These are phyloP conservation scores for Pseudopodoces humilis DNA, from an alignment of 2,113 vertebrate species.

Conservation along the genomic window DNA sequence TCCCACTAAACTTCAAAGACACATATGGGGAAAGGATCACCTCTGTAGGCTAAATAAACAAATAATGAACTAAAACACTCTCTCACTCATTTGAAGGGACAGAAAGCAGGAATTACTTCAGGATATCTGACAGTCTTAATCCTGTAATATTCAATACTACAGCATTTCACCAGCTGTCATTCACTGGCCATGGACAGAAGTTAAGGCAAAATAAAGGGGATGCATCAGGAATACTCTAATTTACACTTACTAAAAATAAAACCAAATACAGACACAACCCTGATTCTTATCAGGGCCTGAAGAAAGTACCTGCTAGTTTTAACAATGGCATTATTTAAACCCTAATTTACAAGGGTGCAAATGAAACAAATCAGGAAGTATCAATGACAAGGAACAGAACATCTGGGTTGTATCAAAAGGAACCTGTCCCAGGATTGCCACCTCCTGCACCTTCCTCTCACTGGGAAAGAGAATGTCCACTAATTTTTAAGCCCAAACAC, in stretches of 20 bases:
- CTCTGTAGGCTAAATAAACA: not conserved
- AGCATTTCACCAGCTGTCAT: not conserved
- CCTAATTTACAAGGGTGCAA: not conserved
- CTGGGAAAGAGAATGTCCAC: not conserved
- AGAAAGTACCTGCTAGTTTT: not conserved
- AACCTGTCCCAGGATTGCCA: not conserved
- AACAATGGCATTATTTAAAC: not conserved
- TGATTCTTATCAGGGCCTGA: not conserved
- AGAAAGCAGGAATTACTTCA: not conserved
- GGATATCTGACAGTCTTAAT: not conserved
- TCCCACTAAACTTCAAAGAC: not conserved
- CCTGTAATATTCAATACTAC: not conserved
- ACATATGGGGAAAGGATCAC: not conserved
- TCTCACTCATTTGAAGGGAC: not conserved
- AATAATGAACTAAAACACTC: not conserved
- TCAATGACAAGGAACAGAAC: not conserved
- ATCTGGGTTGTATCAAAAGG: not conserved
- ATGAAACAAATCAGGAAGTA: not conserved
- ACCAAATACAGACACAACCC: not conserved
- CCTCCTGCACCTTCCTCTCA: not conserved
- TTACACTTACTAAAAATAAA: not conserved
- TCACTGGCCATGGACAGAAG: not conserved
- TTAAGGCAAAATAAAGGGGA: not conserved
- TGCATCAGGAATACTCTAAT: not conserved
- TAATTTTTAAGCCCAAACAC: not conserved